A percentile compares a stretch with the other conserved stretches of the same genome.
Conservation (phyloP, 2,888 invertebrate species). For the Harpalus rufipes region DNA sequence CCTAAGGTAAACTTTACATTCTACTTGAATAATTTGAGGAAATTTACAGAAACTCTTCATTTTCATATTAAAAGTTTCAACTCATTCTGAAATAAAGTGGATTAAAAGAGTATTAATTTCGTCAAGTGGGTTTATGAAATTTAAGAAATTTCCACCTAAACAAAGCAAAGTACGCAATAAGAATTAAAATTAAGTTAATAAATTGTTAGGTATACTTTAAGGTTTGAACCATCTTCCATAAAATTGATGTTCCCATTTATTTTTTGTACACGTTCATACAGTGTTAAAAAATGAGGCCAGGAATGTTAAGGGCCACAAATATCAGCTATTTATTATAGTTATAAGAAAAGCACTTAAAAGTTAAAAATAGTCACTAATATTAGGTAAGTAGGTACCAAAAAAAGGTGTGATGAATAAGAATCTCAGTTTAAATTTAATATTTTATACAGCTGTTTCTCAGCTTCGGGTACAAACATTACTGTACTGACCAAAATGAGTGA, state of each 20-base stretch:
- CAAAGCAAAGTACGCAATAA: conserved; percentile 1
- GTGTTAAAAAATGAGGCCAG: no score
- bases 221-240: not conserved
- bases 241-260: not conserved
- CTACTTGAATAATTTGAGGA: conserved; percentile 14
- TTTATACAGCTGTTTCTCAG: no score
- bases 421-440: no score
- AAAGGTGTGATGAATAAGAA: no score
- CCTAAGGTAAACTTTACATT: conserved; percentile 12
- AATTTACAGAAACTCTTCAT: conserved; percentile 1
- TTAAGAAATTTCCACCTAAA: conserved; percentile 10
- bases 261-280: no score
- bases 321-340: no score
- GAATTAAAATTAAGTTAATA: not conserved
- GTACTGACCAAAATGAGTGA: no score
- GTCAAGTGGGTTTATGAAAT: conserved; percentile 23
- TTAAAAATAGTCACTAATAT: no score
- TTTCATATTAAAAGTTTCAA: conserved; percentile 39
- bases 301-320: no score
- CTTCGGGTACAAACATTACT: no score
- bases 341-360: no score
- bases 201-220: not conserved
- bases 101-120: conserved; percentile 34
- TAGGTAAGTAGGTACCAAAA: no score
- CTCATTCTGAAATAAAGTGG: conserved; percentile 28